Evolutionary conservation across 2,888 invertebrate genomes (phyloP), one percentile per base, ranked within the genome.

Genomic region (Cosmorhoe ocellata): DNA sequence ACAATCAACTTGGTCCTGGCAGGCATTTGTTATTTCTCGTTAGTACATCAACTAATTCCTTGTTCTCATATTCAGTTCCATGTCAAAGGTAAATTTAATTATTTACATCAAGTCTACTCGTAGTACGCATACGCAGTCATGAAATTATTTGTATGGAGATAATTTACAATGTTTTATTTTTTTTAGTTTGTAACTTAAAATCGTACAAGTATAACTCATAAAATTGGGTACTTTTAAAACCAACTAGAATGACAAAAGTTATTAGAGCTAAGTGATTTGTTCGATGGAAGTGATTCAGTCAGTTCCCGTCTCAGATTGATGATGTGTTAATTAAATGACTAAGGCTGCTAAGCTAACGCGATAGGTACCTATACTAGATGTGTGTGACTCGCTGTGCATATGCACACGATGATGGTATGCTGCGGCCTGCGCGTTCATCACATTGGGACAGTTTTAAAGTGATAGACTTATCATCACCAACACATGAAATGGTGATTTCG

Each of bases 261-360:
- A 8, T 14, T 3, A 4, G 1, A 33, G 39, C 14, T 37, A 6
- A 34, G 32, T 43, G 30, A 51, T 44, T 51, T 36, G 46, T 39
- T 37, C 32, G 33, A 14, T 34, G n/a, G 18, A 33, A 7, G 41
- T 58, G 58, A 60, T 50, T 58, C 58, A 56, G 47, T 58, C 58
- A 56, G 47, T 47, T 50, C 28, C 26, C 26, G 18, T 31, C 14
- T 36, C 22, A 6, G 14, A 13, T 13, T 38, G 42, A 33, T 38
- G 38, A 43, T 13, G 49, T 46, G 51, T 41, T 48, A 45, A 57
- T 51, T 51, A 37, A 39, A 40, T 59, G 59, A 59, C 44, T 59
- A 59, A 49, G 46, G 46, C 33, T 24, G 28, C 39, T 51, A 31
- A 46, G 32, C 44, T 51, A 9, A 42, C 22, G 30, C 14, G 33